phyloP scores from a whole-genome alignment of 2,888 invertebrate genomes.

The Tenthredo scrophulariae region DNA sequence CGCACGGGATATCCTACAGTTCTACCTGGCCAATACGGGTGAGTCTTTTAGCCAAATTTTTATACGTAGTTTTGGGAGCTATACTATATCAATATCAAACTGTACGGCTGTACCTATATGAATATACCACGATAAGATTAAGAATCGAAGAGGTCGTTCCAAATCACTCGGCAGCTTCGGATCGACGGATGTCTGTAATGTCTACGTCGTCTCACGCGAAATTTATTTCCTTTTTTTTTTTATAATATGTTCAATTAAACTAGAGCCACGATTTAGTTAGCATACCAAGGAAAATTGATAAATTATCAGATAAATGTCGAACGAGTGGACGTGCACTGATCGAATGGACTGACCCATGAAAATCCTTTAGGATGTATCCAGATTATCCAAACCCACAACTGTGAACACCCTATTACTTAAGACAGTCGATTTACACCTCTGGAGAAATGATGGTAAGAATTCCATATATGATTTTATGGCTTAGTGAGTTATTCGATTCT shows the following conservation, averaged over 20 bases:
- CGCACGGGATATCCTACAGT: constrained; percentile 89
- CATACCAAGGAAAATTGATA: neutral
- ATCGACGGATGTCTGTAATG: neutral
- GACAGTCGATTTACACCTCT: neutral
- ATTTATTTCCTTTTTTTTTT: neutral
- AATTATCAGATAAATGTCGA: neutral
- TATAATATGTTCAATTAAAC: neutral
- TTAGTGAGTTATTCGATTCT: neutral
- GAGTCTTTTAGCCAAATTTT: constrained; percentile 79
- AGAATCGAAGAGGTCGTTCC: constrained; percentile 17
- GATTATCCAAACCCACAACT: neutral
- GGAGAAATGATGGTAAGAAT: neutral
- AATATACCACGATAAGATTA: neutral
- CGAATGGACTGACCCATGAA: neutral
- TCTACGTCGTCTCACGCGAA: neutral
- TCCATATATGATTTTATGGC: neutral
- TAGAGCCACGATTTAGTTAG: neutral
- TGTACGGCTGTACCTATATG: neutral
- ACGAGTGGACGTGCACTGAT: neutral
- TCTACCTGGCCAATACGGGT: constrained; percentile 92
- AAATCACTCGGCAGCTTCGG: neutral
- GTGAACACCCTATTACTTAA: neutral
- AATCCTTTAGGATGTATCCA: constrained; percentile 22
- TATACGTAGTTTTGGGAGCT: constrained; percentile 45
- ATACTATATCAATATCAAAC: neutral